A percentile compares a stretch with the other conserved stretches of the same genome.
These are phyloP conservation scores for Rutpela maculata DNA, from an alignment of 2,888 invertebrate genomes.

Conservation along the genomic window DNA sequence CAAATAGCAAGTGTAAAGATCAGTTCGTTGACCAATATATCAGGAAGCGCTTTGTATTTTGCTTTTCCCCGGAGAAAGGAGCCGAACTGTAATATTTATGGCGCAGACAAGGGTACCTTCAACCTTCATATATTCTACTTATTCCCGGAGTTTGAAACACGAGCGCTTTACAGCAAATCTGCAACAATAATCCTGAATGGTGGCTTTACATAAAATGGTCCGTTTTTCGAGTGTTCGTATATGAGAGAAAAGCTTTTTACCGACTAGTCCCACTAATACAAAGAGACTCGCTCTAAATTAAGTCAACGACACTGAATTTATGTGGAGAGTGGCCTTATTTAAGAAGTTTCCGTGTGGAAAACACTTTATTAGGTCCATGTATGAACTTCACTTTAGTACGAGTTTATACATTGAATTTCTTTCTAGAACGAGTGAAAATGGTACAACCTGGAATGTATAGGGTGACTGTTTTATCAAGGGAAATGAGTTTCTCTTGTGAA, in stretches of 20 bases:
- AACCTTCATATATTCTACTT: slow-evolving; percentile 40
- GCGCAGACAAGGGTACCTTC: slow-evolving; percentile 41
- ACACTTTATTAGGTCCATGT: neutral
- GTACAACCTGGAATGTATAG: too few relatives aligned
- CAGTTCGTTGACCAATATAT: slow-evolving; percentile 48
- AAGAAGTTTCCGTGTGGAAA: neutral
- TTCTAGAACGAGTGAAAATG: too few relatives aligned
- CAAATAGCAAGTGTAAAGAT: slow-evolving; percentile 43
- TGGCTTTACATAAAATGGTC: slow-evolving; percentile 19
- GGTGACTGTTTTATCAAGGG: too few relatives aligned
- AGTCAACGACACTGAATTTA: neutral
- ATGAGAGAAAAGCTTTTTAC: neutral
- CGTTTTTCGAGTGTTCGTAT: neutral
- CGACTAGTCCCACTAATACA: slow-evolving; percentile 5
- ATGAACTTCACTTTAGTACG: neutral
- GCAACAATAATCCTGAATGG: slow-evolving; percentile 31
- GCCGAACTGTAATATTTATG: slow-evolving; percentile 39
- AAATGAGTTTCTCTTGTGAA: too few relatives aligned
- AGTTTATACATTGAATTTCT: too few relatives aligned
- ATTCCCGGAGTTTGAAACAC: slow-evolving; percentile 11
- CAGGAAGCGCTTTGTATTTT: slow-evolving; percentile 39
- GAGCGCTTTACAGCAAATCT: slow-evolving; percentile 30
- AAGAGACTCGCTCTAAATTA: neutral
- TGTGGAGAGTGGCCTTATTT: neutral
- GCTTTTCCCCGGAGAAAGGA: slow-evolving; percentile 28